These are phyloP conservation scores for Lepeophtheirus nordmannii DNA, from an alignment of 2,888 invertebrate genomes.

Conservation along the genomic window DNA sequence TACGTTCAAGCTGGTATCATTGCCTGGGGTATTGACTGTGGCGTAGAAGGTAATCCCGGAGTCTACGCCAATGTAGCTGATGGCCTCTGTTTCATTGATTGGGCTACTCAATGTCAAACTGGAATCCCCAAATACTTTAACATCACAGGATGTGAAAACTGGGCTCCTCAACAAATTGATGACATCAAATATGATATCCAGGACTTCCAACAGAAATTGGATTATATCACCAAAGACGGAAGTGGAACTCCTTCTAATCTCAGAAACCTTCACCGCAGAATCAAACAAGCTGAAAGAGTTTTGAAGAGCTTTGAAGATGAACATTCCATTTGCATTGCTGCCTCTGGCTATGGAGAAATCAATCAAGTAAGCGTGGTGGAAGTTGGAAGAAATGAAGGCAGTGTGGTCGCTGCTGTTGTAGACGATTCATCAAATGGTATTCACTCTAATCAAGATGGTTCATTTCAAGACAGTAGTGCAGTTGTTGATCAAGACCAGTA, in stretches of 20 bases:
- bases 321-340: conserved; percentile 31
- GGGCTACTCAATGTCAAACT: conserved; percentile 8
- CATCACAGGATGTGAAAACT: not conserved
- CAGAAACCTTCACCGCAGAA: not conserved
- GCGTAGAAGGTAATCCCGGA: conserved; percentile 52
- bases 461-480: too few relatives aligned
- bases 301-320: not conserved
- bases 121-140: conserved; percentile 10
- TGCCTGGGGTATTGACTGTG: conserved; percentile 81
- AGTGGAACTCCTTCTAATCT: not conserved
- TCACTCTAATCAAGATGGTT: too few relatives aligned
- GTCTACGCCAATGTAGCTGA: conserved; percentile 57
- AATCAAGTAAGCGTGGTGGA: not conserved
- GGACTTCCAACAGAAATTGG: not conserved
- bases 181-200: not conserved
- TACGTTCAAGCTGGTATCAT: conserved; percentile 61
- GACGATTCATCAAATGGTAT: too few relatives aligned
- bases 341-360: not conserved
- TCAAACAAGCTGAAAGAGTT: not conserved
- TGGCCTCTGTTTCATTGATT: conserved; percentile 55
- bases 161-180: conserved; percentile 31
- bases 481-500: too few relatives aligned
- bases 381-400: conserved; percentile 64
- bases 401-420: conserved; percentile 35
- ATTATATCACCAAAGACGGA: not conserved